phyloP scores from a whole-genome alignment of 2,888 invertebrate species.

The Platycheirus albimanus region DNA sequence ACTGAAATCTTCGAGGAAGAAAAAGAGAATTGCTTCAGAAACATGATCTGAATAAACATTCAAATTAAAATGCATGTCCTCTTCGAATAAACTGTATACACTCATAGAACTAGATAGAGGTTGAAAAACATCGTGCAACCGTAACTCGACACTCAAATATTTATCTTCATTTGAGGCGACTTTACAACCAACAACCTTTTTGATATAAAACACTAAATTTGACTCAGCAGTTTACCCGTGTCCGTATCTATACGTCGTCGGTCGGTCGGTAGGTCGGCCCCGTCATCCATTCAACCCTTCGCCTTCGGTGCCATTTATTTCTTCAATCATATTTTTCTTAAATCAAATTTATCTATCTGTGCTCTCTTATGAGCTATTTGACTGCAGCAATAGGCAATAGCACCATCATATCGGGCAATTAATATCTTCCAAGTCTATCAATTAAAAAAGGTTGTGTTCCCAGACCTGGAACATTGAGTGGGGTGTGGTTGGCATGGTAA shows the following conservation, averaged over 20 bases:
- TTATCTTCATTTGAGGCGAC: conserved; percentile 44
- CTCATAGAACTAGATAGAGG: background rate
- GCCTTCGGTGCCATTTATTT: background rate
- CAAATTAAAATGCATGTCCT: conserved; percentile 40
- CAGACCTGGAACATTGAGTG: conserved; percentile 12
- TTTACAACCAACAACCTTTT: conserved; percentile 6
- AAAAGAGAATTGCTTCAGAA: conserved; percentile 34
- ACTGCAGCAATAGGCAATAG: conserved; percentile 5
- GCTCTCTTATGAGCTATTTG: conserved; percentile 11
- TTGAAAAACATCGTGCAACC: background rate
- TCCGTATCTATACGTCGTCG: too few species aligned
- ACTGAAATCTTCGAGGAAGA: too few species aligned
- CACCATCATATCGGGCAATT: conserved; percentile 67
- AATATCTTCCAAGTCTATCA: conserved; percentile 65
- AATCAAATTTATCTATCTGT: conserved; percentile 54
- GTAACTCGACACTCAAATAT: conserved; percentile 55
- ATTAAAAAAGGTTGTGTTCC: conserved; percentile 66
- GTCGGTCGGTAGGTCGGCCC: too few species aligned
- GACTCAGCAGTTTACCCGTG: conserved; percentile 12
- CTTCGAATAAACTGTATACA: background rate
- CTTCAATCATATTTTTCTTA: conserved; percentile 34
- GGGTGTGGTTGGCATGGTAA: background rate
- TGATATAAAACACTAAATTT: conserved; percentile 12
- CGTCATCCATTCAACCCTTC: conserved; percentile 26
- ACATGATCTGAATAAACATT: conserved; percentile 43